Conservation (phyloP, 1,140 invertebrate genomes). For the Plodia interpunctella region DNA sequence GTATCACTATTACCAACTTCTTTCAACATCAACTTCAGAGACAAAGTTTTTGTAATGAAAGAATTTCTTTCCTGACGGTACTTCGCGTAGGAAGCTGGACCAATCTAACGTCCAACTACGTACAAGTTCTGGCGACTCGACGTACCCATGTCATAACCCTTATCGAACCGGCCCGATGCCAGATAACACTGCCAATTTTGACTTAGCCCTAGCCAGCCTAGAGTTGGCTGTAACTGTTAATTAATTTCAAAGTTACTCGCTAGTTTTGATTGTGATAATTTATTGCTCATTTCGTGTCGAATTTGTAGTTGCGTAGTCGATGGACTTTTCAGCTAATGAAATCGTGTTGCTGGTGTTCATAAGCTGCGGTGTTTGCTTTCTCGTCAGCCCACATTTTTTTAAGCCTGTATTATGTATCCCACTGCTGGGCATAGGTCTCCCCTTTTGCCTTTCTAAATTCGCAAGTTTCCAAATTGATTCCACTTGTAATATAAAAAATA, state of each 20-base stretch:
- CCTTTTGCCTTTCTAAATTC: too few species aligned
- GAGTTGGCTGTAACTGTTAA: slow-evolving; percentile 39
- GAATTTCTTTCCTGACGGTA: slow-evolving; percentile 26
- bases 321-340: neutral
- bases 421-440: too few species aligned
- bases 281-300: neutral
- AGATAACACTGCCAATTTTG: slow-evolving; percentile 62
- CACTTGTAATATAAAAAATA: too few species aligned
- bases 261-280: slow-evolving; percentile 31
- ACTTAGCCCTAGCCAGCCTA: slow-evolving; percentile 32
- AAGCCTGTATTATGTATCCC: too few species aligned
- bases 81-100: slow-evolving; percentile 12
- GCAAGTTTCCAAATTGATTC: too few species aligned
- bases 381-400: too few species aligned
- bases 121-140: slow-evolving; percentile 23
- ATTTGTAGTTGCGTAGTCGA: neutral
- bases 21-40: neutral
- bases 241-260: slow-evolving; percentile 47
- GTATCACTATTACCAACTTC: neutral
- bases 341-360: too few species aligned
- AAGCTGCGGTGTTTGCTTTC: too few species aligned
- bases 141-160: slow-evolving; percentile 54
- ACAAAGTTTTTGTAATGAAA: neutral
- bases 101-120: slow-evolving; percentile 22
- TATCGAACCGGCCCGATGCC: slow-evolving; percentile 34